phyloP scores from a whole-genome alignment of 2,888 invertebrate genomes.

The Pharmacophagus antenor region DNA sequence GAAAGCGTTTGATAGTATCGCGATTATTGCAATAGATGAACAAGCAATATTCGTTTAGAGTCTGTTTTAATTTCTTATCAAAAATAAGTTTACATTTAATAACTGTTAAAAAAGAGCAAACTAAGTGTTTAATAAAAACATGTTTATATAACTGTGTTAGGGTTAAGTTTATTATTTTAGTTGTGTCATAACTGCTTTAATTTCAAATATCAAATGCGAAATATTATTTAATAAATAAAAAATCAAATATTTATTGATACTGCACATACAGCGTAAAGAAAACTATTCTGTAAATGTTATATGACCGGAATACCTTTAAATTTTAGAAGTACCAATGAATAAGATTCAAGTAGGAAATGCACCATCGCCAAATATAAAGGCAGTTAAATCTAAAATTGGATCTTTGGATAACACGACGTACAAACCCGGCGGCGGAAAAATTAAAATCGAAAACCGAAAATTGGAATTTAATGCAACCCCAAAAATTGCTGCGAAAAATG shows the following conservation, averaged over 20 bases:
- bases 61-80: too few relatives aligned
- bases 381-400: conserved; percentile 95
- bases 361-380: conserved; percentile 94
- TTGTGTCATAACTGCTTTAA: not conserved
- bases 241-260: not conserved
- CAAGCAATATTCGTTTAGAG: too few relatives aligned
- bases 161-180: too few relatives aligned
- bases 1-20: too few relatives aligned
- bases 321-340: conserved; percentile 93
- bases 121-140: too few relatives aligned
- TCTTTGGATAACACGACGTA: conserved; percentile 94
- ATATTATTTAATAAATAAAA: not conserved
- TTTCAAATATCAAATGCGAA: not conserved
- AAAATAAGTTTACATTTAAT: too few relatives aligned
- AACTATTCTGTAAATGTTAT: too few relatives aligned
- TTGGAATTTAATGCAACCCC: conserved; percentile 91
- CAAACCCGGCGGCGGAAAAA: conserved; percentile 93
- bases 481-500: conserved; percentile 95
- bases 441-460: conserved; percentile 93
- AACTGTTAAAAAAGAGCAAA: too few relatives aligned
- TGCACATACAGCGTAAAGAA: not conserved
- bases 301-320: too few relatives aligned
- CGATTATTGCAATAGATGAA: too few relatives aligned
- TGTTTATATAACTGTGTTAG: too few relatives aligned
- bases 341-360: conserved; percentile 95